Evolutionary conservation across 1,140 invertebrate genomes (phyloP).

Genomic region (Aporrectodea caliginosa): DNA sequence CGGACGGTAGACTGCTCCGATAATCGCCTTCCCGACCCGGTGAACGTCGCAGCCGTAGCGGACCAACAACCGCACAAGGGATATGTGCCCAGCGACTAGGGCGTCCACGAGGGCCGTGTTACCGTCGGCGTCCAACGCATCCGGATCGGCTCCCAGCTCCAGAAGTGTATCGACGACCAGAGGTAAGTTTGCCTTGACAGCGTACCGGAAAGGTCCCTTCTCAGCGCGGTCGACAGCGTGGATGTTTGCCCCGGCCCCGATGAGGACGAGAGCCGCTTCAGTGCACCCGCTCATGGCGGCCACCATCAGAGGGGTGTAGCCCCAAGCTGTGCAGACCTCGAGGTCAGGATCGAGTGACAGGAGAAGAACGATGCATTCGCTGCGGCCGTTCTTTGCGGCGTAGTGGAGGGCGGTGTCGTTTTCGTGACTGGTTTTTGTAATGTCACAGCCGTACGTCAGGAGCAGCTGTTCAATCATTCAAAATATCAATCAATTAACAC

Average conservation of each 20-base stretch:
- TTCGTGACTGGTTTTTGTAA: background rate
- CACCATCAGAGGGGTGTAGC: background rate
- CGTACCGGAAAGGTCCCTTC: background rate
- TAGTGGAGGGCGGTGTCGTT: background rate
- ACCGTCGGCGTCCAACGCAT: background rate
- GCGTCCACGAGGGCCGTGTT: background rate
- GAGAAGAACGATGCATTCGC: background rate
- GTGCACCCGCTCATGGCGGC: background rate
- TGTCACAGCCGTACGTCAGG: background rate
- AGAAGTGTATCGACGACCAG: background rate
- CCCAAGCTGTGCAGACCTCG: background rate
- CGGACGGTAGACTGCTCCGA: background rate
- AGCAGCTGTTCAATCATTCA: too few relatives aligned
- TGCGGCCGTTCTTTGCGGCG: background rate
- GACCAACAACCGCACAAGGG: background rate
- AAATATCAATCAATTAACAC: too few relatives aligned
- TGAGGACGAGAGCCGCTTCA: background rate
- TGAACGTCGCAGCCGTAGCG: background rate
- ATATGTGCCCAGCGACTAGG: background rate
- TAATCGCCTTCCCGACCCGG: background rate
- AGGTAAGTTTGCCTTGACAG: background rate
- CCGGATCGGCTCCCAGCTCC: background rate
- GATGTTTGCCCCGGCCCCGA: background rate
- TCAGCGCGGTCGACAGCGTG: background rate
- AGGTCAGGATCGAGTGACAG: background rate